Evolutionary conservation across 1,140 invertebrate genomes (phyloP).

Genomic region (Papilio xuthus): DNA sequence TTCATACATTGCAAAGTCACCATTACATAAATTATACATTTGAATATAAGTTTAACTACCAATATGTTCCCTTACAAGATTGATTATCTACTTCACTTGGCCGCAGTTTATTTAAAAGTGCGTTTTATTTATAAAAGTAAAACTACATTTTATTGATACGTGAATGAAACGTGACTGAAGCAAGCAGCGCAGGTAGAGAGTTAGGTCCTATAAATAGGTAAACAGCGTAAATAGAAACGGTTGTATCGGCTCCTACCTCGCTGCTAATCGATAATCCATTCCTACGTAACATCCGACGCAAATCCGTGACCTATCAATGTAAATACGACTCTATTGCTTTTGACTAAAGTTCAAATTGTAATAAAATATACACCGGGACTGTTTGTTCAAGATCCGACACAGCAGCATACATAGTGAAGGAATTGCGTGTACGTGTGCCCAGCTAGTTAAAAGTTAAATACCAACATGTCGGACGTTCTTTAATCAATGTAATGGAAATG

Average conservation of each 20-base stretch:
- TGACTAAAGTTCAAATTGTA: slow-evolving; percentile 41
- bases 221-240: slow-evolving; percentile 77
- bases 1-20: background rate
- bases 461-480: slow-evolving; percentile 63
- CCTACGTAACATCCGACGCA: slow-evolving; percentile 46
- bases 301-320: slow-evolving; percentile 36
- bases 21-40: background rate
- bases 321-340: slow-evolving; percentile 40
- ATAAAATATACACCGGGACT: slow-evolving; percentile 35
- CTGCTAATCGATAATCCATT: slow-evolving; percentile 75
- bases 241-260: slow-evolving; percentile 70
- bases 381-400: slow-evolving; percentile 46
- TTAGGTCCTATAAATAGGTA: slow-evolving; percentile 78
- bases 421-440: slow-evolving; percentile 53
- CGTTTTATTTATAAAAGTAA: slow-evolving; percentile 47
- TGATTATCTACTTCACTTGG: slow-evolving; percentile 35
- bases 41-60: background rate
- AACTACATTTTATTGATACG: slow-evolving; percentile 39
- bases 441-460: slow-evolving; percentile 76
- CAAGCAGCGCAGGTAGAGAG: slow-evolving; percentile 67
- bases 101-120: slow-evolving; percentile 23
- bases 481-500: slow-evolving; percentile 73
- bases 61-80: slow-evolving; percentile 11
- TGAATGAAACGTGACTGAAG: slow-evolving; percentile 47
- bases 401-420: slow-evolving; percentile 49